These are phyloP conservation scores for Notarius quadriscutis DNA, from an alignment of 2,113 vertebrate species.

Conservation along the genomic window DNA sequence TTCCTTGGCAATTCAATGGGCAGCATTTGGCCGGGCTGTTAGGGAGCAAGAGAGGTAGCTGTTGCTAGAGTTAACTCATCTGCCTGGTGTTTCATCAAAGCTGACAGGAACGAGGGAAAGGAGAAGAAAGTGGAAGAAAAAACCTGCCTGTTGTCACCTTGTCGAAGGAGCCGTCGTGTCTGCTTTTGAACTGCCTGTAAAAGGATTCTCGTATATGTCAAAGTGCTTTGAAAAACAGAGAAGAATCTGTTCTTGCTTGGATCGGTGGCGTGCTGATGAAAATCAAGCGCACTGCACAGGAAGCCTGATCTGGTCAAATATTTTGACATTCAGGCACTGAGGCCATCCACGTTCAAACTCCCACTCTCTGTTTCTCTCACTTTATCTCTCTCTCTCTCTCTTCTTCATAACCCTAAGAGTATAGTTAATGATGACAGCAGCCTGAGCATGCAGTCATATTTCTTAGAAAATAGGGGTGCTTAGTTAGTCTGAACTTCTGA, in stretches of 20 bases:
- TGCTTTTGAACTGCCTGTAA: slow-evolving; percentile 52
- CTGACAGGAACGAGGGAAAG: slow-evolving; percentile 68
- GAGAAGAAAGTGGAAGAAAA: slow-evolving; percentile 49
- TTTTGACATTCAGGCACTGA: slow-evolving; percentile 49
- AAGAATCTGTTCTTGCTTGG: slow-evolving; percentile 38
- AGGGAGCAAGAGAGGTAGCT: slow-evolving; percentile 59
- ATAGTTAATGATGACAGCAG: slow-evolving; percentile 62
- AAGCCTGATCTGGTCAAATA: slow-evolving; percentile 54
- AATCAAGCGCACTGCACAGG: slow-evolving; percentile 3
- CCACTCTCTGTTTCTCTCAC: background rate
- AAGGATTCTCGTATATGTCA: slow-evolving; percentile 29
- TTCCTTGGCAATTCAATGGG: slow-evolving; percentile 65
- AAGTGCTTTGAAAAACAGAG: slow-evolving; percentile 42
- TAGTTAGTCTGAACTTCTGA: slow-evolving; percentile 70
- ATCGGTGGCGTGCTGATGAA: slow-evolving; percentile 37
- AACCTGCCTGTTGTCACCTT: slow-evolving; percentile 62
- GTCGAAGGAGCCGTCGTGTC: slow-evolving; percentile 53
- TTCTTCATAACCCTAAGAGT: slow-evolving; percentile 48
- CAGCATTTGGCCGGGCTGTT: slow-evolving; percentile 67
- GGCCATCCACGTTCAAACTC: slow-evolving; percentile 31
- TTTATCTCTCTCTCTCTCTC: background rate
- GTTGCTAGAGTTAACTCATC: slow-evolving; percentile 56
- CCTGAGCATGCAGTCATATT: slow-evolving; percentile 58
- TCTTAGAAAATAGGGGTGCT: slow-evolving; percentile 58
- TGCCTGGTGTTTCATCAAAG: slow-evolving; percentile 61